Conservation (phyloP, 2,113 vertebrate species). For the Oenanthe oenanthe region DNA sequence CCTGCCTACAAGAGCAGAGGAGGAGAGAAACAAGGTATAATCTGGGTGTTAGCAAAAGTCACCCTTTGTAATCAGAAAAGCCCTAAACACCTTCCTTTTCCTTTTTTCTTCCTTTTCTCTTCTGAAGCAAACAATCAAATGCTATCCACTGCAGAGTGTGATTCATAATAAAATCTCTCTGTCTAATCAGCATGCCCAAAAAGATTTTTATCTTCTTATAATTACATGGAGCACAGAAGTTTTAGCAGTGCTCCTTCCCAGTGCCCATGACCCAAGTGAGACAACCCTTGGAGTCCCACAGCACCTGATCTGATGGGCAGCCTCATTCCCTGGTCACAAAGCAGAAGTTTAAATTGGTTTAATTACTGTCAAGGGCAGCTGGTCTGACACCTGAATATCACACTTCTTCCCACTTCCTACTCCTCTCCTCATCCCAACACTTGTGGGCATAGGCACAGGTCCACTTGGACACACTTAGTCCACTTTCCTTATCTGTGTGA, state of each 20-base stretch:
- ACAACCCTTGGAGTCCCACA: neutral
- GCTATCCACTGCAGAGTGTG: neutral
- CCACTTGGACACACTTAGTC: neutral
- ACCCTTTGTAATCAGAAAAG: neutral
- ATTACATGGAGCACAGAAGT: neutral
- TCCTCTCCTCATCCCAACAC: neutral
- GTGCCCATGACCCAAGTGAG: rapidly evolving
- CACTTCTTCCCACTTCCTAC: neutral
- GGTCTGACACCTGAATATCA: neutral
- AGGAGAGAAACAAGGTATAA: neutral
- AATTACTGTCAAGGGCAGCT: neutral
- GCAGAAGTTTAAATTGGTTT: neutral
- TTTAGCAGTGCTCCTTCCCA: neutral
- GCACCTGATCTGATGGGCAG: neutral
- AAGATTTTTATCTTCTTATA: slow-evolving; percentile 8
- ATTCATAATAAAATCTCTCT: slow-evolving; percentile 17
- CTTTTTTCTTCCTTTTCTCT: neutral
- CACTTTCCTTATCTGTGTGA: neutral
- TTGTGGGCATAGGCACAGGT: neutral
- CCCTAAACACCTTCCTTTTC: neutral
- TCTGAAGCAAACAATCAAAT: slow-evolving; percentile 6
- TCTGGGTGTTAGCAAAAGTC: neutral
- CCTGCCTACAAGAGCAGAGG: neutral
- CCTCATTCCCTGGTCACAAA: neutral
- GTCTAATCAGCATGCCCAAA: neutral